Conservation (phyloP, 2,113 vertebrate species). For the Dolichallabes microphthalmus region DNA sequence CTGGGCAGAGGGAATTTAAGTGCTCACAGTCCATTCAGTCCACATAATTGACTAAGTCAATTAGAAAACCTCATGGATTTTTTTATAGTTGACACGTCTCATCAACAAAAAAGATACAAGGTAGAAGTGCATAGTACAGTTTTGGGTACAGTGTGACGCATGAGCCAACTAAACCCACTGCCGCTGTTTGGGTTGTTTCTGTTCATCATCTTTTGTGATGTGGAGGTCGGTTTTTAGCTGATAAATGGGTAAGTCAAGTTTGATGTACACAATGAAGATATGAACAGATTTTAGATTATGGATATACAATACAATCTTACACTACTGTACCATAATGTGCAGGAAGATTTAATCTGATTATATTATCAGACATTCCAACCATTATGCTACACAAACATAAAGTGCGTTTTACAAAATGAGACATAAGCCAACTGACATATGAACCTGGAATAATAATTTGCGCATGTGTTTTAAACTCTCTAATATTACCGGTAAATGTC, state of each 20-base stretch:
- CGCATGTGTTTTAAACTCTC: background rate
- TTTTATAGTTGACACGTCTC: background rate
- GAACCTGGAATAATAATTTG: background rate
- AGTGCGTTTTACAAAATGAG: background rate
- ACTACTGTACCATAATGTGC: background rate
- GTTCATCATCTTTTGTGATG: background rate
- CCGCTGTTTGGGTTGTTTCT: background rate
- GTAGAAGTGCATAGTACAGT: background rate
- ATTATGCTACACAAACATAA: background rate
- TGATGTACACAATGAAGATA: background rate
- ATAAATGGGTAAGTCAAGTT: background rate
- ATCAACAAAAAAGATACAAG: background rate
- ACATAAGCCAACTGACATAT: background rate
- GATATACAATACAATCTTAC: background rate
- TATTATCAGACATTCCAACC: background rate
- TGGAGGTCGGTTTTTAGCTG: background rate
- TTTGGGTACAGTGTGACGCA: background rate
- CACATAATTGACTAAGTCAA: slow-evolving; percentile 5
- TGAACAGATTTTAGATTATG: background rate
- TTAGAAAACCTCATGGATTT: slow-evolving; percentile 3
- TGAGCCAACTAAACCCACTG: background rate
- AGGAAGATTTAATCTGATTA: background rate
- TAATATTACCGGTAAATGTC: background rate
- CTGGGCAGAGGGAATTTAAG: slow-evolving; percentile 21
- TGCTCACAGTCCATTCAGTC: slow-evolving; percentile 26